Evolutionary conservation across 2,113 vertebrate species (phyloP).

Genomic region (Microcebus tavaratra): DNA sequence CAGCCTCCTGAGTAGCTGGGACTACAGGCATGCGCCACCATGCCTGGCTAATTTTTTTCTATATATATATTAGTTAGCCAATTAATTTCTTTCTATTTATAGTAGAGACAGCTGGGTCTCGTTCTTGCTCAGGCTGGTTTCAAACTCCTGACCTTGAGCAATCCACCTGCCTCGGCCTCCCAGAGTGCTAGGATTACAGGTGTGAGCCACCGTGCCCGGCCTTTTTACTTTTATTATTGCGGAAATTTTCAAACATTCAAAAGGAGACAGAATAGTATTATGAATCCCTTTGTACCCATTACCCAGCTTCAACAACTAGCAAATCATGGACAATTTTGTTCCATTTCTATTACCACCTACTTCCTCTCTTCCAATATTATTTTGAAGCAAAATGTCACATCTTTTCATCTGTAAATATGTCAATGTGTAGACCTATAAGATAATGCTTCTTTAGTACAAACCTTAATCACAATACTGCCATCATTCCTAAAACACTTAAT

Average conservation of each 20-base stretch:
- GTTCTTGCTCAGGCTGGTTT: no score
- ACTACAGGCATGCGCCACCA: no score
- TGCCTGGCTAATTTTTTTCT: no score
- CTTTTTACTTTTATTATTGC: background rate
- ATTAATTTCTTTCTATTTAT: no score
- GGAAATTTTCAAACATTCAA: background rate
- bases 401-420: background rate
- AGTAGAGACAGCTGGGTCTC: no score
- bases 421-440: background rate
- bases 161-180: no score
- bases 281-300: background rate
- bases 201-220: no score
- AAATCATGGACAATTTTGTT: background rate
- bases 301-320: background rate
- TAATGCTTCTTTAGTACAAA: background rate
- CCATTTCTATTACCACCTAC: background rate
- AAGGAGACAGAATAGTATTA: background rate
- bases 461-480: background rate
- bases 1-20: no score
- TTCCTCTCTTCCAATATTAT: background rate
- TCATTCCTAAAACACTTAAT: background rate
- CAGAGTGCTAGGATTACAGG: no score
- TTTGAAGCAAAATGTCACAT: background rate
- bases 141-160: no score
- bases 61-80: no score